A percentile compares a stretch with the other conserved stretches of the same genome.
Evolutionary conservation across 1,140 invertebrate species (phyloP).

Genomic region (Philotrypesis tridentata): DNA sequence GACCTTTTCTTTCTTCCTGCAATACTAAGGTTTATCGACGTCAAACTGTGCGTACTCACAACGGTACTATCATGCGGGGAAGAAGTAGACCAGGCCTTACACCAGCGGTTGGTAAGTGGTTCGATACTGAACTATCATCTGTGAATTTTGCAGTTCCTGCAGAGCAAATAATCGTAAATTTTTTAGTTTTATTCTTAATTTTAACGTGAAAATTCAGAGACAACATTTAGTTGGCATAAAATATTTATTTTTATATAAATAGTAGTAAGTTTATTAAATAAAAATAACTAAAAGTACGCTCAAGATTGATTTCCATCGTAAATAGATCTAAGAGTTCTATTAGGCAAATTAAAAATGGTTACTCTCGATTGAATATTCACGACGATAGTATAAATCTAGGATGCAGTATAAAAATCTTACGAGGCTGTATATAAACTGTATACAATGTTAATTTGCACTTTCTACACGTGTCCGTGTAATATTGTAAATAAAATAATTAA

Average conservation of each 20-base stretch:
- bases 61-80: too few relatives aligned
- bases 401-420: conserved; percentile 4
- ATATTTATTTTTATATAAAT: conserved; percentile 4
- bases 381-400: neutral
- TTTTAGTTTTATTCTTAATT: too few relatives aligned
- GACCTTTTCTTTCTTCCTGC: too few relatives aligned
- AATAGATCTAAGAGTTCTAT: neutral
- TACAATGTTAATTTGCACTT: neutral
- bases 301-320: neutral
- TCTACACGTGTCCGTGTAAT: neutral
- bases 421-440: neutral
- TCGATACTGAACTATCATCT: too few relatives aligned
- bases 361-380: neutral
- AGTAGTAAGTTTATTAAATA: neutral
- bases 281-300: neutral
- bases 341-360: neutral
- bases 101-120: too few relatives aligned
- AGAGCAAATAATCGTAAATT: too few relatives aligned
- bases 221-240: neutral
- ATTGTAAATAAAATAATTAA: neutral
- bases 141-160: too few relatives aligned
- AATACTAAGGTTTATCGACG: too few relatives aligned
- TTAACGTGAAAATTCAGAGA: too few relatives aligned
- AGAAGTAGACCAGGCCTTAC: too few relatives aligned
- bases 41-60: too few relatives aligned